Percentiles rank a stretch among this genome's conserved stretches.
Conservation (phyloP, 2,888 invertebrate species). For the Hermaeophaga mercurialis region DNA sequence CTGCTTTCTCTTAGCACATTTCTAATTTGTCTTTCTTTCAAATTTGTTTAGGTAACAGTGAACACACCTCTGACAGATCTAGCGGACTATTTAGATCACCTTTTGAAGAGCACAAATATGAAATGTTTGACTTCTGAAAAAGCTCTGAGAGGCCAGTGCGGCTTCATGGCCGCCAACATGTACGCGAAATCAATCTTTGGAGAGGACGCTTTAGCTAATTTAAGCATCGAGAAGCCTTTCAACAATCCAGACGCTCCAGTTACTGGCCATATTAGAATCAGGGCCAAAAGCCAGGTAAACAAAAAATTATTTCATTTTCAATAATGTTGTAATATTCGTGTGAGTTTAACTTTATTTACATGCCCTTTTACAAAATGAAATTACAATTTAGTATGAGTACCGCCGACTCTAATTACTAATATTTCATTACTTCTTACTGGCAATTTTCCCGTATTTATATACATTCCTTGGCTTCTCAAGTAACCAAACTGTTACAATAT, state of each 20-base stretch:
- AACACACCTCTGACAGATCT: constrained; percentile 93
- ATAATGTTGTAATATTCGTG: no score
- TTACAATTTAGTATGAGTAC: no score
- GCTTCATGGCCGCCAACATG: constrained; percentile 99
- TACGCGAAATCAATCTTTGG: constrained; percentile 98
- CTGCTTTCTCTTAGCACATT: no score
- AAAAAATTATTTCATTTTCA: no score
- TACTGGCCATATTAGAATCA: constrained; percentile 94
- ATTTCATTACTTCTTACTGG: no score
- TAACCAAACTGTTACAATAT: no score
- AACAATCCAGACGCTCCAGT: constrained; percentile 88
- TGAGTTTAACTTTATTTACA: no score
- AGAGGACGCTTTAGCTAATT: constrained; percentile 97
- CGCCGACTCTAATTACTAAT: no score
- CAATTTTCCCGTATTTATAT: no score
- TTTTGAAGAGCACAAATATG: constrained; percentile 97
- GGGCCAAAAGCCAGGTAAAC: constrained; percentile 96
- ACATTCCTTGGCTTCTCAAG: no score
- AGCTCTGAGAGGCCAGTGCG: constrained; percentile 95
- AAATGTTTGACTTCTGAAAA: constrained; percentile 97
- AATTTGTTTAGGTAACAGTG: constrained; percentile 71
- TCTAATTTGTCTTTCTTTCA: no score
- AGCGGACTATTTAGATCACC: constrained; percentile 88
- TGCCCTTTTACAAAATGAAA: no score
- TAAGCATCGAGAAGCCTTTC: constrained; percentile 95